Percentiles rank a stretch among this genome's conserved stretches.
phyloP scores from a whole-genome alignment of 2,113 vertebrate genomes.

The Nibea albiflora region DNA sequence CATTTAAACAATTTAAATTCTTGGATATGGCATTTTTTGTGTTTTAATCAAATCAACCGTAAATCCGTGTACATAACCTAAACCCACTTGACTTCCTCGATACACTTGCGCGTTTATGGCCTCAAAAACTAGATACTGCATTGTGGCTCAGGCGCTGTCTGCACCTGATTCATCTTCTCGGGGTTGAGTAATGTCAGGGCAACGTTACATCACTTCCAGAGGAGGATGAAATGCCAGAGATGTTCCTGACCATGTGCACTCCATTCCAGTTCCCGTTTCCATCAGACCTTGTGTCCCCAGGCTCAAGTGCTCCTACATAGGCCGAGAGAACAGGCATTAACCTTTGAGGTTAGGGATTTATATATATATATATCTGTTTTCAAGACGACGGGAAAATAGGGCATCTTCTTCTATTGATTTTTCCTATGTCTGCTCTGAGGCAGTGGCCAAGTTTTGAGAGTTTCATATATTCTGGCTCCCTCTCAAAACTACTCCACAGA shows the following conservation, averaged over 20 bases:
- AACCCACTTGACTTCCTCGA: slow-evolving; percentile 18
- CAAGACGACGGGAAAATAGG: slow-evolving; percentile 66
- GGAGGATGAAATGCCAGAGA: slow-evolving; percentile 72
- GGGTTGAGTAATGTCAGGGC: slow-evolving; percentile 63
- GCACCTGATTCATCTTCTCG: slow-evolving; percentile 55
- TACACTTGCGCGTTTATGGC: not conserved
- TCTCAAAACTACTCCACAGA: slow-evolving; percentile 59
- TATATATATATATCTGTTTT: slow-evolving; percentile 51
- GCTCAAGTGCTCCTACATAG: slow-evolving; percentile 59
- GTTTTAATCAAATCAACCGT: slow-evolving; percentile 10
- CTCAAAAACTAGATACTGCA: slow-evolving; percentile 27
- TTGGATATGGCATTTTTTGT: slow-evolving; percentile 12
- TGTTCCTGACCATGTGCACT: slow-evolving; percentile 69
- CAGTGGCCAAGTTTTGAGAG: slow-evolving; percentile 63
- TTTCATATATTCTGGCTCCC: slow-evolving; percentile 59
- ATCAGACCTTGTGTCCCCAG: slow-evolving; percentile 63
- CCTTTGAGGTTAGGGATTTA: slow-evolving; percentile 64
- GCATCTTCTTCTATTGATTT: slow-evolving; percentile 77
- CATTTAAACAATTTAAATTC: slow-evolving; percentile 13
- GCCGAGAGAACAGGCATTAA: slow-evolving; percentile 69
- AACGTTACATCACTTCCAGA: slow-evolving; percentile 69
- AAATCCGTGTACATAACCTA: not conserved
- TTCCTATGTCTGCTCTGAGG: slow-evolving; percentile 65
- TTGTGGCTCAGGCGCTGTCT: slow-evolving; percentile 18
- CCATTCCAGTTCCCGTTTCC: slow-evolving; percentile 55